Percentiles rank a stretch among this genome's conserved stretches.
Evolutionary conservation across 1,140 invertebrate species (phyloP).

Genomic region (Bradysia coprophila): DNA sequence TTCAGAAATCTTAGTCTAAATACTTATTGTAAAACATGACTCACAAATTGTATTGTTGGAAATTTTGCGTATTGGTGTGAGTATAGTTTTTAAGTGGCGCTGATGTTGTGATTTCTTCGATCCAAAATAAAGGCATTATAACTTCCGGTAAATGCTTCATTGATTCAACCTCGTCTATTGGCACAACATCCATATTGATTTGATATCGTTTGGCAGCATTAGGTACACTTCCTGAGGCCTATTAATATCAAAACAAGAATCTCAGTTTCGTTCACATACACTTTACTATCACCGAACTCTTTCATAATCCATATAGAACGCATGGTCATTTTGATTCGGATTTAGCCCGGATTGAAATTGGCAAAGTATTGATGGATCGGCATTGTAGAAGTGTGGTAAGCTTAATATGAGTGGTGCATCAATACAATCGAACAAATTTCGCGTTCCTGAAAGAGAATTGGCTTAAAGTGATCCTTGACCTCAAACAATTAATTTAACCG

Average conservation of each 20-base stretch:
- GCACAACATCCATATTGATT: slow-evolving; percentile 45
- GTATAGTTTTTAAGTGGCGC: too few species aligned
- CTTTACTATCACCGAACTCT: slow-evolving; percentile 27
- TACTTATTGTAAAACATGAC: too few species aligned
- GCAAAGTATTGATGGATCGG: slow-evolving; percentile 42
- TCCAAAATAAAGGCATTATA: slow-evolving; percentile 51
- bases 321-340: slow-evolving; percentile 51
- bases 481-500: too few species aligned
- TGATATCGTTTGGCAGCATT: slow-evolving; percentile 46
- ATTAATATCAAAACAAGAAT: neutral
- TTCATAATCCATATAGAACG: slow-evolving; percentile 56
- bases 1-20: too few species aligned
- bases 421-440: slow-evolving; percentile 37
- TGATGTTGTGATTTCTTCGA: too few species aligned
- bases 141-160: slow-evolving; percentile 38
- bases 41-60: too few species aligned
- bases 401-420: slow-evolving; percentile 30
- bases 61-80: too few species aligned
- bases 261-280: neutral
- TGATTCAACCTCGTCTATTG: slow-evolving; percentile 39
- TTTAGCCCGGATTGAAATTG: slow-evolving; percentile 42
- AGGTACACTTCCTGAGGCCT: slow-evolving; percentile 48
- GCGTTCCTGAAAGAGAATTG: slow-evolving; percentile 42
- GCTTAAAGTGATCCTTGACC: too few species aligned
- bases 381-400: slow-evolving; percentile 62